These are phyloP conservation scores for Mellivora capensis DNA, from an alignment of 2,113 vertebrate genomes.

Conservation along the genomic window DNA sequence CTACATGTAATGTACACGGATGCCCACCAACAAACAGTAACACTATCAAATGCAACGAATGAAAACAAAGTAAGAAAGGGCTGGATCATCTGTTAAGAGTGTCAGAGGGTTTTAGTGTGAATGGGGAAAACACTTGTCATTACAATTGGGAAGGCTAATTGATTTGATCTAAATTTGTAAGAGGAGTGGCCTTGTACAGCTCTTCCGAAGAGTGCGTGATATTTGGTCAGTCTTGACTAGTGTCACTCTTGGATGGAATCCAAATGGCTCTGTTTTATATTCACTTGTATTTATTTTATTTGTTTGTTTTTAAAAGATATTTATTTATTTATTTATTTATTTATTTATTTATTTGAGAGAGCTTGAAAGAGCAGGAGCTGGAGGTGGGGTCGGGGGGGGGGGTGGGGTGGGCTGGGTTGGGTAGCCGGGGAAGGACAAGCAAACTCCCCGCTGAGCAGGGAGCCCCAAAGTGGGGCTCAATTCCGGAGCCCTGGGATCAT, in stretches of 20 bases:
- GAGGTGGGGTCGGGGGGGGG: background rate
- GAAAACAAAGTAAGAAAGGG: background rate
- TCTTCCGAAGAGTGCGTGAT: background rate
- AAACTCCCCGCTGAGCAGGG: background rate
- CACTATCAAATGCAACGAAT: background rate
- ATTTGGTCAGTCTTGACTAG: background rate
- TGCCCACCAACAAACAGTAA: background rate
- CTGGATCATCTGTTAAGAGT: background rate
- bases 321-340: background rate
- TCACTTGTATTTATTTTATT: background rate
- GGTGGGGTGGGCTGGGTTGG: background rate
- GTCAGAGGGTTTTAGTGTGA: background rate
- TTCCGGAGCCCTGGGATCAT: background rate
- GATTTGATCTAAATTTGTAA: background rate
- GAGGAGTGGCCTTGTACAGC: background rate
- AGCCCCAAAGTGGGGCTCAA: accelerated
- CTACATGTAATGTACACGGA: background rate
- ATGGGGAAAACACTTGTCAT: background rate
- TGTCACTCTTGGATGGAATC: background rate
- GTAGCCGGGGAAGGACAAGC: background rate
- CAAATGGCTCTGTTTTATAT: background rate
- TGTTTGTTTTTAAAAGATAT: background rate
- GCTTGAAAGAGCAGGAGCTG: background rate
- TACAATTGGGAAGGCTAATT: background rate
- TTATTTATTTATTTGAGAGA: background rate